Conservation (phyloP, 2,888 invertebrate species). For the Quadroppia sp. region DNA sequence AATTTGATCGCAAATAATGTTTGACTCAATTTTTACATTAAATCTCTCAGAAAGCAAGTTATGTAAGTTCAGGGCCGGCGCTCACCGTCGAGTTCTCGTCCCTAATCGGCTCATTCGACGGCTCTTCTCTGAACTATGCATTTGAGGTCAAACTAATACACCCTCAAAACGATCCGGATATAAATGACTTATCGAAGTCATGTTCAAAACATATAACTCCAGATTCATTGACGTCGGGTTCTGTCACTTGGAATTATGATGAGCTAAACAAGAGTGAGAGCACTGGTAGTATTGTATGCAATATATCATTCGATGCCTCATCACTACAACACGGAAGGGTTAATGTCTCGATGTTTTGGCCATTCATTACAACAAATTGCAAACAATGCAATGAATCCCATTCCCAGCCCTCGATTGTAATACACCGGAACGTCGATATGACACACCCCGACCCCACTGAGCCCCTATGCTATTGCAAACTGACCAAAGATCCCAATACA, state of each 20-base stretch:
- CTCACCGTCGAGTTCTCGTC: conserved; percentile 56
- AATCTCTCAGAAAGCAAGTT: conserved; percentile 40
- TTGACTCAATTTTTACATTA: too few relatives aligned
- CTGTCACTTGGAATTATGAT: not conserved
- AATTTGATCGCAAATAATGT: too few relatives aligned
- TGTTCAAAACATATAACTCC: conserved; percentile 19
- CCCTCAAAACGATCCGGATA: not conserved
- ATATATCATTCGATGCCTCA: conserved; percentile 49
- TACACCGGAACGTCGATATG: conserved; percentile 75
- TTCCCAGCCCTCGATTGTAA: conserved; percentile 65
- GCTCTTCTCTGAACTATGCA: conserved; percentile 66
- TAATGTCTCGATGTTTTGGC: conserved; percentile 48
- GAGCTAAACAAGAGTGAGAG: not conserved
- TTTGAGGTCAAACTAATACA: conserved; percentile 46
- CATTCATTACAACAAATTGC: conserved; percentile 44
- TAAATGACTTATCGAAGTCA: not conserved
- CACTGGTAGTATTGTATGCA: conserved; percentile 45
- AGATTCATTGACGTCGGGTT: conserved; percentile 2
- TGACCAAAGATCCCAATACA: not conserved
- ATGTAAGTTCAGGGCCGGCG: conserved; percentile 46
- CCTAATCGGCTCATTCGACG: conserved; percentile 85
- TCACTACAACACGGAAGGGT: conserved; percentile 49
- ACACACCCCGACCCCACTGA: conserved; percentile 74
- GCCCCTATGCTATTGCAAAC: conserved; percentile 33
- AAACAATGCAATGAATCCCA: conserved; percentile 28